Percentiles rank a stretch among this genome's conserved stretches.
These are phyloP conservation scores for Bimastos eiseni DNA, from an alignment of 2,888 invertebrate genomes.

Conservation along the genomic window DNA sequence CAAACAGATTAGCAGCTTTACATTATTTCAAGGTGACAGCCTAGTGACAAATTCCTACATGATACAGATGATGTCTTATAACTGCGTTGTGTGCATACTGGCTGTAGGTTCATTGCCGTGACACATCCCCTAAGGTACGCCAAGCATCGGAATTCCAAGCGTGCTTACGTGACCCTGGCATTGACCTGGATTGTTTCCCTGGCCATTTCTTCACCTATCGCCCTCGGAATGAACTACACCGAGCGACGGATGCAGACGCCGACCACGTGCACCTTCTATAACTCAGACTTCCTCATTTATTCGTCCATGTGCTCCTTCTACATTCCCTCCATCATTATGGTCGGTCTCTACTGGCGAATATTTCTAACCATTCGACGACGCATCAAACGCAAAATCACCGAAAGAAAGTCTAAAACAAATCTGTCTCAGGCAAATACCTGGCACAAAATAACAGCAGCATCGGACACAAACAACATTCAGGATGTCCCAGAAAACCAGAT, in stretches of 20 bases:
- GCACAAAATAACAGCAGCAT: neutral
- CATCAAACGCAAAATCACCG: constrained; percentile 43
- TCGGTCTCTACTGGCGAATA: constrained; percentile 94
- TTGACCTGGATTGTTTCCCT: constrained; percentile 93
- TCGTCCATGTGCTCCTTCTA: constrained; percentile 97
- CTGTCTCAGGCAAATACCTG: neutral
- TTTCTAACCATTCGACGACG: constrained; percentile 77
- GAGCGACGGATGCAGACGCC: constrained; percentile 43
- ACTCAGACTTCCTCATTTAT: constrained; percentile 95
- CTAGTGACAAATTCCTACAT: too few species aligned
- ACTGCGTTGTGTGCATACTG: neutral
- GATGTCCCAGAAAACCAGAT: neutral
- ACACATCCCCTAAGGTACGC: constrained; percentile 98
- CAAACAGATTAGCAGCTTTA: too few species aligned
- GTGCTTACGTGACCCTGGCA: constrained; percentile 91
- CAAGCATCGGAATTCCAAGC: constrained; percentile 84
- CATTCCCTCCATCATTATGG: constrained; percentile 95
- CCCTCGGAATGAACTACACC: constrained; percentile 81
- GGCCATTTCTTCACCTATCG: constrained; percentile 92
- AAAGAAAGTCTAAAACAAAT: too few species aligned
- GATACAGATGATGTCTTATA: neutral
- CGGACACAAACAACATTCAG: neutral
- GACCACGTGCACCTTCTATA: constrained; percentile 80
- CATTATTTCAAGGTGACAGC: too few species aligned
- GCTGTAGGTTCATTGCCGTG: constrained; percentile 90